Conservation (phyloP, 2,113 vertebrate genomes). For the Crotalus horridus region DNA sequence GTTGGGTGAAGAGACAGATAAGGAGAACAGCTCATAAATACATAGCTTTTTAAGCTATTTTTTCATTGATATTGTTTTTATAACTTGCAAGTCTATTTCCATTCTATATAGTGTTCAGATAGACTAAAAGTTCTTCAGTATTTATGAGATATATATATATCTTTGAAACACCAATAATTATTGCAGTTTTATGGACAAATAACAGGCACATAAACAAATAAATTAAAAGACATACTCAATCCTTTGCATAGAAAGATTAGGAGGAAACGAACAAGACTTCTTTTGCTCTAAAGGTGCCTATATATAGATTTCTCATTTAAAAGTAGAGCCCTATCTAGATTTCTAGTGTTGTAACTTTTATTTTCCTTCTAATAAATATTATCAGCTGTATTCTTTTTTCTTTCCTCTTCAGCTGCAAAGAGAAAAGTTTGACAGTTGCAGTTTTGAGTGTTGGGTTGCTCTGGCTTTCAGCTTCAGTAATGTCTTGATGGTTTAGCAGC, state of each 20-base stretch:
- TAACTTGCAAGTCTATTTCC: not conserved
- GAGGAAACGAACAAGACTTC: not conserved
- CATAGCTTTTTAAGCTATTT: not conserved
- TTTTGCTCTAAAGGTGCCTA: not conserved
- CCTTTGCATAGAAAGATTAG: not conserved
- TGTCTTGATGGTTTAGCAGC: not conserved
- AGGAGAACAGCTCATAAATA: not conserved
- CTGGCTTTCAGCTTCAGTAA: not conserved
- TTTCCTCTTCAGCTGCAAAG: not conserved
- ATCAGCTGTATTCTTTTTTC: not conserved
- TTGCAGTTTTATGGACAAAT: not conserved
- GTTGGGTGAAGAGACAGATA: not conserved
- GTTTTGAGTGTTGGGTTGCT: not conserved
- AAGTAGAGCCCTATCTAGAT: not conserved
- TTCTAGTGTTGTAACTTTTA: not conserved
- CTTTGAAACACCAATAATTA: not conserved
- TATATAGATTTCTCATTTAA: not conserved
- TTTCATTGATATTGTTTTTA: not conserved
- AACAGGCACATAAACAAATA: not conserved
- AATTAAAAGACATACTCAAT: not conserved
- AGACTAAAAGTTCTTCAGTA: not conserved
- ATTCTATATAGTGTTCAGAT: not conserved
- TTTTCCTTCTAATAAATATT: not conserved
- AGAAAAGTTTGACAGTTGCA: not conserved
- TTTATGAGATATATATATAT: not conserved